These are phyloP conservation scores for Epinephelus cyanopodus DNA, from an alignment of 2,113 vertebrate genomes.

Conservation along the genomic window DNA sequence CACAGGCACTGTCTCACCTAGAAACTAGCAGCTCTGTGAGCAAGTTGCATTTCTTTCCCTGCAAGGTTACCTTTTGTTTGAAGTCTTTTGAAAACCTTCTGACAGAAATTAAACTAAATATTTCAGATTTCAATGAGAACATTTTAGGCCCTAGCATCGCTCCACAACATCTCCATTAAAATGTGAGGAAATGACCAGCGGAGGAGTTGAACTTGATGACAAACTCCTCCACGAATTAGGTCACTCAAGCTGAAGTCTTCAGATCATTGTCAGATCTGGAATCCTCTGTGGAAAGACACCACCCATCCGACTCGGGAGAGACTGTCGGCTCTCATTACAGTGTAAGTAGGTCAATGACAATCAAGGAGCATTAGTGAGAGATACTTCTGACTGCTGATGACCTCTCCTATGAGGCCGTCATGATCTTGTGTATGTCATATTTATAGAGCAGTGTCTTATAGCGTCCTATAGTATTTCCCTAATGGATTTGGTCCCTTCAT, in stretches of 20 bases:
- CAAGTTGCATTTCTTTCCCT: not conserved
- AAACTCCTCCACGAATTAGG: slow-evolving; percentile 27
- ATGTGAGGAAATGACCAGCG: not conserved
- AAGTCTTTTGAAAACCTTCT: slow-evolving; percentile 31
- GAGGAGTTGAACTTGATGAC: not conserved
- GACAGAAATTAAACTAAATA: not conserved
- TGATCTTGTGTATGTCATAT: slow-evolving; percentile 10
- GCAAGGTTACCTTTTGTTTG: not conserved
- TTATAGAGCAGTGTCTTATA: not conserved
- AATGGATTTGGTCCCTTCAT: not conserved
- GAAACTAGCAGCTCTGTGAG: not conserved
- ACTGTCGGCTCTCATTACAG: slow-evolving; percentile 40
- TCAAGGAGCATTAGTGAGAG: slow-evolving; percentile 52
- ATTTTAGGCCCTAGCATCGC: too few relatives aligned
- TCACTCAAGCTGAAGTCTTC: slow-evolving; percentile 23
- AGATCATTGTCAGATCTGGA: slow-evolving; percentile 43
- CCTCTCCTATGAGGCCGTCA: slow-evolving; percentile 18
- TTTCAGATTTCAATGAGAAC: not conserved
- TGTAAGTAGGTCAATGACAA: slow-evolving; percentile 62
- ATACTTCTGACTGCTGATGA: slow-evolving; percentile 22
- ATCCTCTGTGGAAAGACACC: slow-evolving; percentile 28
- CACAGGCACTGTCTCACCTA: slow-evolving; percentile 19
- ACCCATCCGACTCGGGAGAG: slow-evolving; percentile 12
- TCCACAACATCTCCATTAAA: not conserved
- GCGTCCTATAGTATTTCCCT: not conserved